phyloP scores from a whole-genome alignment of 2,113 vertebrate species.

The Cebus imitator region DNA sequence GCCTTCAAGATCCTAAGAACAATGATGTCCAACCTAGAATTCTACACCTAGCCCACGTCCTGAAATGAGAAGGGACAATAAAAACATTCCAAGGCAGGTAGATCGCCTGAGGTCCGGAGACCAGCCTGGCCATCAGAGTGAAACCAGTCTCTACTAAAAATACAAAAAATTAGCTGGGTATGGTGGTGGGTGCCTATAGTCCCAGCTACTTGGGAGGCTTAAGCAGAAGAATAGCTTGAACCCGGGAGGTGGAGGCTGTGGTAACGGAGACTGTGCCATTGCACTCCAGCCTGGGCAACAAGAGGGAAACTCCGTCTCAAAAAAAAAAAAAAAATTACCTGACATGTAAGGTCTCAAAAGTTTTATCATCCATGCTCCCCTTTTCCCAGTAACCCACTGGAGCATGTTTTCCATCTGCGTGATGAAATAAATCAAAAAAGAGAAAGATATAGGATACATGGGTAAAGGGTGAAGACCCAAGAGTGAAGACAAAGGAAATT shows the following conservation, averaged over 20 bases:
- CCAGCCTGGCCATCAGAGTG: no score
- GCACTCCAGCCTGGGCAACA: no score
- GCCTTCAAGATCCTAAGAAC: neutral
- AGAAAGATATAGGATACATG: neutral
- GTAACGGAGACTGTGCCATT: fast-evolving
- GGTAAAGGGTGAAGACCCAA: no score
- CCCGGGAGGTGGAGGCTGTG: no score
- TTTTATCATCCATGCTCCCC: neutral
- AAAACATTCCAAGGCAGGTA: neutral
- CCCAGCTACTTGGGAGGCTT: no score
- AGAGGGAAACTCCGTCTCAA: no score
- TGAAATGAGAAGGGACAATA: neutral
- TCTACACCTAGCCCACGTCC: neutral
- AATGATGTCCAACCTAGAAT: neutral
- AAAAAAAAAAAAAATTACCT: neutral
- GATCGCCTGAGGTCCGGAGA: no score
- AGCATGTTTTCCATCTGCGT: neutral
- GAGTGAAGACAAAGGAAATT: neutral
- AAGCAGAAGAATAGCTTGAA: no score
- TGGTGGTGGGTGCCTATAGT: no score
- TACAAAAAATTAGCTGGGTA: no score
- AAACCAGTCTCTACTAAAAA: no score
- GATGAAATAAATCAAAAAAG: neutral
- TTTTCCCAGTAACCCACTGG: neutral
- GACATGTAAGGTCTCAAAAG: neutral